Evolutionary conservation across 2,888 invertebrate genomes (phyloP), one percentile per base, ranked within the genome.

Genomic region (Boloria euphrosyne): DNA sequence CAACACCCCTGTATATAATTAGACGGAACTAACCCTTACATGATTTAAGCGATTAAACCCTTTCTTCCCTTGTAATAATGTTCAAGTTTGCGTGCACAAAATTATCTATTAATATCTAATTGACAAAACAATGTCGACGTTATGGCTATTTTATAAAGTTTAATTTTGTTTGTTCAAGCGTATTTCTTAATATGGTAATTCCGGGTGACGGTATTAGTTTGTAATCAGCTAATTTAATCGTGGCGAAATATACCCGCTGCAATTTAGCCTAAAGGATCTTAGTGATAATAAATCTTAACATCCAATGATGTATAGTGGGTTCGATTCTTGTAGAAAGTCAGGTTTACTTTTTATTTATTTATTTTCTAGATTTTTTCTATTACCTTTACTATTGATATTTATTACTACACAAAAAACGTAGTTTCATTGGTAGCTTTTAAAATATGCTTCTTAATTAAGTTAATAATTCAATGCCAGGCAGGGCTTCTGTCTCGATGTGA

Each of bases 211-310:
- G 73, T 73, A 72, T 84, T 81, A 82, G 79, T 79, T 77, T 73
- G 72, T 80, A 82, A 84, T 85, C 84, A 81, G 80, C 75, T 80
- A 82, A 82, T 81, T 80, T 79, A 82, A 83, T 83, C 79, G 71
- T 73, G 73, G 66, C 62, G 69, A 67, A 73, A 70, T 61, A 67
- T 64, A 67, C 65, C 69, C 62, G 65, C 58, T 49, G 54, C 58
- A 27, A 52, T 66, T 62, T 51, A 64, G 63, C 31, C 31, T 6
- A 31, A 7, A 38, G 31, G 31, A 38, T 10, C 31, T 38, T 38
- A 38, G 31, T 38, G 31, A 38, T 38, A 10, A 38, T 38, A 38
- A 38, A 38, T 10, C 3, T 7, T 38, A 38, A 38, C 31, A 10
- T 38, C 31, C 31, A 10, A 7, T 38, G 59, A 13, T 16, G 16